A percentile compares a stretch with the other conserved stretches of the same genome.
Conservation (phyloP, 2,113 vertebrate genomes). For the Hippocampus mohnikei region DNA sequence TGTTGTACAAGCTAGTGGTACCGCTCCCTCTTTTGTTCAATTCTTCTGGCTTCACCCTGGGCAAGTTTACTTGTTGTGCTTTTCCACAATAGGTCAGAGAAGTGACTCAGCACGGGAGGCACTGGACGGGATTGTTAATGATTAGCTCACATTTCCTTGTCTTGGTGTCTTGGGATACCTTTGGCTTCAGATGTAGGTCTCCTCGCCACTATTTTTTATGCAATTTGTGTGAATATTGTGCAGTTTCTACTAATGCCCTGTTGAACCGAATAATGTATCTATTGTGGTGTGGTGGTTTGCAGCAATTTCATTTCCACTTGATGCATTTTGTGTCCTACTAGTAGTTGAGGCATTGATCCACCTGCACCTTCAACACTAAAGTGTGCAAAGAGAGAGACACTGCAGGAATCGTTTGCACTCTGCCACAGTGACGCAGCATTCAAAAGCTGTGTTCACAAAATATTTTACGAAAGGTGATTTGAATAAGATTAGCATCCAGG, state of each 20-base stretch:
- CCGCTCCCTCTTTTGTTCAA: conserved; percentile 36
- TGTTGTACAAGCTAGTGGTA: conserved; percentile 15
- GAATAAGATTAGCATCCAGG: not conserved
- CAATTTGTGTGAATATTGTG: not conserved
- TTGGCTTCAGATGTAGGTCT: not conserved
- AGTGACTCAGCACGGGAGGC: conserved; percentile 44
- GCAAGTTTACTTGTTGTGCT: conserved; percentile 5
- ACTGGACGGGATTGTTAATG: conserved; percentile 39
- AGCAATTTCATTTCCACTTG: not conserved
- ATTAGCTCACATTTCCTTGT: conserved; percentile 41
- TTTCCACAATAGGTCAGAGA: not conserved
- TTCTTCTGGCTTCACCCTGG: conserved; percentile 13
- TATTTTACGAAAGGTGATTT: not conserved
- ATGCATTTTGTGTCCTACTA: not conserved
- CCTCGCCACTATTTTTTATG: not conserved
- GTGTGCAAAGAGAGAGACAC: not conserved
- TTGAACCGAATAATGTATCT: not conserved
- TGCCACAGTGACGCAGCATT: not conserved
- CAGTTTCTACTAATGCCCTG: not conserved
- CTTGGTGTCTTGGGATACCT: conserved; percentile 1
- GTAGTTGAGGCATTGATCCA: not conserved
- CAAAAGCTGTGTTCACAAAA: too few species aligned
- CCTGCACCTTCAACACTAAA: not conserved
- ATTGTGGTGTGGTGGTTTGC: not conserved
- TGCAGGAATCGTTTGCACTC: not conserved